Evolutionary conservation across 2,113 vertebrate species (phyloP).

Genomic region (Microcebus murinus): DNA sequence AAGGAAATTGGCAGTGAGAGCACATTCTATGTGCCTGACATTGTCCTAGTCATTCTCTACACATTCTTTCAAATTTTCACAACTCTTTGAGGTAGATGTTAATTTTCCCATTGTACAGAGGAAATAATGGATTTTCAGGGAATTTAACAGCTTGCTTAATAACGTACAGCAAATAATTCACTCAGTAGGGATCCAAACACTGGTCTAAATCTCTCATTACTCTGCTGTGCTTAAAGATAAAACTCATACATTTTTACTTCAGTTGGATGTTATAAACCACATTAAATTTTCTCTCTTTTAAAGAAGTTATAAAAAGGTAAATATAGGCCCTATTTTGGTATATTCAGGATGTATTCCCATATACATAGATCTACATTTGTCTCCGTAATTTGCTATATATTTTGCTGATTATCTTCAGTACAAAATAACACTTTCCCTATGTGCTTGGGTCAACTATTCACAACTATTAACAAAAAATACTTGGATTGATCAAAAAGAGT

Average conservation of each 20-base stretch:
- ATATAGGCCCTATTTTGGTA: neutral
- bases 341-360: neutral
- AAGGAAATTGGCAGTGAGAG: neutral
- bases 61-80: neutral
- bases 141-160: conserved; percentile 11
- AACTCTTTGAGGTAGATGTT: neutral
- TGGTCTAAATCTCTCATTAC: neutral
- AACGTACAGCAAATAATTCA: neutral
- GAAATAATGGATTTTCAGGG: conserved; percentile 10
- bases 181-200: neutral
- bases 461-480: neutral
- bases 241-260: neutral
- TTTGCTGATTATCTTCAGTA: conserved; percentile 7
- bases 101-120: conserved; percentile 8
- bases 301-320: neutral
- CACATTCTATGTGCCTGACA: neutral
- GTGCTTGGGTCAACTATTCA: neutral
- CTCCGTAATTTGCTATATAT: neutral
- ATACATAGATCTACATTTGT: neutral
- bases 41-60: neutral
- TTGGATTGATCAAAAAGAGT: neutral
- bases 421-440: neutral
- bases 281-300: neutral
- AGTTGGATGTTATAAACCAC: neutral
- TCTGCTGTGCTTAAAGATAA: conserved; percentile 4